Evolutionary conservation across 2,888 invertebrate species (phyloP), one percentile per base, ranked within the genome.

Genomic region (Hydrotaea diabolus): DNA sequence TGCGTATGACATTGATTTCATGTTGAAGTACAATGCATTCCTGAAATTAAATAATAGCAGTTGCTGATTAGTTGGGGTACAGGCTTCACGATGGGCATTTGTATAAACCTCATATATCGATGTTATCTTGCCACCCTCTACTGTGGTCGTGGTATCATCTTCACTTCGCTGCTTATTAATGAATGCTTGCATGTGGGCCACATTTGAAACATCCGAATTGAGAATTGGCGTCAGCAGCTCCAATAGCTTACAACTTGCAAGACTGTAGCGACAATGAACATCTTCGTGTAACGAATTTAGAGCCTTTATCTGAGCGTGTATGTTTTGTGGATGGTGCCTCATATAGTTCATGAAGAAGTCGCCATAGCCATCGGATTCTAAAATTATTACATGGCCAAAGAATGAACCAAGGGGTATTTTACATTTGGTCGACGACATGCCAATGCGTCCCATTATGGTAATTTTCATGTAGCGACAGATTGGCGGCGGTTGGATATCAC

Each of bases 401-500:
- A 98, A 98, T 92, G 96, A 96, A n/a, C 98, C 98, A 49, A 98
- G 93, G 0, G 98, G 97, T 86, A 98, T 97, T 93, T 96, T 96
- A 89, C 97, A 97, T 87, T 97, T 95, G 77, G 97, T 96, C 0
- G 97, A 96, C 26, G 97, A 96, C 96, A 97, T 97, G 64, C 98
- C 98, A 90, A 97, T 97, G 13, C 97, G 94, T 11, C 98, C 98
- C 87, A 98, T 97, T 0, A 97, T 96, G 43, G 98, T 98, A 84
- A 98, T 96, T 95, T 98, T 98, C 90, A 98, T 94, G 91, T 95
- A 98, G 89, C 97, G 94, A 90, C 97, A 98, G 17, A 98, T 94
- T 0, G 97, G 97, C 19, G 98, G 96, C 19, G 98, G 98, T 92
- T 97, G 97, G 86, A 98, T 94, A 93, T 98, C 98, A 79, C 95